phyloP scores from a whole-genome alignment of 2,888 invertebrate species.

The Idaea aversata region DNA sequence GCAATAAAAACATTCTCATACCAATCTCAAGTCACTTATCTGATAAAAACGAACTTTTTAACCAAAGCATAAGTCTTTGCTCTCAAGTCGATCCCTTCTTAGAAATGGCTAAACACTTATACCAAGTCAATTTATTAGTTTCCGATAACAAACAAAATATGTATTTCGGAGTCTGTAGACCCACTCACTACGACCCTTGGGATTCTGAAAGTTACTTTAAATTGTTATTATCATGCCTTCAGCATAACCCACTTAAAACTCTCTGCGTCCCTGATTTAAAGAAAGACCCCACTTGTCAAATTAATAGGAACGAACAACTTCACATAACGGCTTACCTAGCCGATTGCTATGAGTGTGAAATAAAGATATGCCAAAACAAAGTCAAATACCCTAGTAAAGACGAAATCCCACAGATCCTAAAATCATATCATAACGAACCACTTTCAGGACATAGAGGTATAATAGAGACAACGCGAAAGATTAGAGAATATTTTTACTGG shows the following conservation, averaged over 20 bases:
- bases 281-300: conserved; percentile 23
- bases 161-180: conserved; percentile 25
- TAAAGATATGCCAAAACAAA: conserved; percentile 34
- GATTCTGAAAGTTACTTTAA: conserved; percentile 41
- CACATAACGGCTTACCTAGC: conserved; percentile 34
- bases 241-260: conserved; percentile 23
- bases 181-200: conserved; percentile 31
- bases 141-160: conserved; percentile 33
- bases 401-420: conserved; percentile 36
- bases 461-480: conserved; percentile 38
- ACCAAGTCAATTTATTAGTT: conserved; percentile 29
- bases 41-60: conserved; percentile 29
- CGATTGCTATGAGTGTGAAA: conserved; percentile 31
- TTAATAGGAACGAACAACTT: conserved; percentile 27
- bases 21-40: conserved; percentile 29
- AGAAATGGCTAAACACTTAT: conserved; percentile 30
- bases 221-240: conserved; percentile 31
- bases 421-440: conserved; percentile 36
- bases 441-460: conserved; percentile 39
- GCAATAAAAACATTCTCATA: conserved; percentile 36
- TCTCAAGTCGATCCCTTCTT: conserved; percentile 29
- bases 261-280: conserved; percentile 33
- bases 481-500: conserved; percentile 37
- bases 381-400: conserved; percentile 27
- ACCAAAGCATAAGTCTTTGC: conserved; percentile 30